Evolutionary conservation across 2,797 vertebrate genomes (phyloP).

Genomic region (Podarcis siculus): DNA sequence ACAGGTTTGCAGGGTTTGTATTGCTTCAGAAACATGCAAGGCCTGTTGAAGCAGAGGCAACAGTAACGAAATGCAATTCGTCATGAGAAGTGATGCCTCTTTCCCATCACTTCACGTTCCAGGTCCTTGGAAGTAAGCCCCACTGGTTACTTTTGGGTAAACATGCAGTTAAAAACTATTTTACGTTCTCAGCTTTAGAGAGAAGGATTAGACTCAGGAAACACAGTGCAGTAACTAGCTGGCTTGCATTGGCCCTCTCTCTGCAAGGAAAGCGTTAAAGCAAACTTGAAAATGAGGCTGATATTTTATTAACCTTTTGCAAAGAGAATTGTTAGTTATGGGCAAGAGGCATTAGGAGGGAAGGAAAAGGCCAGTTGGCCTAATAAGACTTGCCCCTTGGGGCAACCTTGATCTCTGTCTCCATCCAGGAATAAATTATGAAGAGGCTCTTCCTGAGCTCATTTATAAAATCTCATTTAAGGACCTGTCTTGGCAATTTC

Average conservation of each 20-base stretch:
- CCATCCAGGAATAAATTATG: slow-evolving; percentile 65
- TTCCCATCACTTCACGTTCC: neutral
- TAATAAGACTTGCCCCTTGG: slow-evolving; percentile 61
- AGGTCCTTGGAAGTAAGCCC: neutral
- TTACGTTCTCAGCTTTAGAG: neutral
- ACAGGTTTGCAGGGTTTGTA: neutral
- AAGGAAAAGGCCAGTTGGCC: slow-evolving; percentile 67
- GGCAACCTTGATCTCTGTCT: slow-evolving; percentile 54
- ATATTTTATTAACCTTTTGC: slow-evolving; percentile 68
- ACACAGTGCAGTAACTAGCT: slow-evolving; percentile 17
- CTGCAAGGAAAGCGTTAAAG: slow-evolving; percentile 66
- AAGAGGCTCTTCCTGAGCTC: slow-evolving; percentile 58
- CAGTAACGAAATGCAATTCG: neutral
- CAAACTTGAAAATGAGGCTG: slow-evolving; percentile 52
- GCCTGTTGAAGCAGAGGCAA: neutral
- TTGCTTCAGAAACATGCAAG: neutral
- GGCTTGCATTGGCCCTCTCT: neutral
- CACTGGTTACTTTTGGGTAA: neutral
- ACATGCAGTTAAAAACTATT: neutral
- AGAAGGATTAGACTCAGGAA: neutral
- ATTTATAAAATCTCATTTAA: slow-evolving; percentile 71
- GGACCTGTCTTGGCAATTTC: slow-evolving; percentile 59
- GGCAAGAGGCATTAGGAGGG: slow-evolving; percentile 46
- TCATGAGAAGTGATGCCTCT: neutral
- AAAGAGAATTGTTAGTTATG: slow-evolving; percentile 62